Percentiles rank a stretch among this genome's conserved stretches.
These are phyloP conservation scores for Drosophila kepulauana DNA, from an alignment of 1,140 invertebrate genomes.

Conservation along the genomic window DNA sequence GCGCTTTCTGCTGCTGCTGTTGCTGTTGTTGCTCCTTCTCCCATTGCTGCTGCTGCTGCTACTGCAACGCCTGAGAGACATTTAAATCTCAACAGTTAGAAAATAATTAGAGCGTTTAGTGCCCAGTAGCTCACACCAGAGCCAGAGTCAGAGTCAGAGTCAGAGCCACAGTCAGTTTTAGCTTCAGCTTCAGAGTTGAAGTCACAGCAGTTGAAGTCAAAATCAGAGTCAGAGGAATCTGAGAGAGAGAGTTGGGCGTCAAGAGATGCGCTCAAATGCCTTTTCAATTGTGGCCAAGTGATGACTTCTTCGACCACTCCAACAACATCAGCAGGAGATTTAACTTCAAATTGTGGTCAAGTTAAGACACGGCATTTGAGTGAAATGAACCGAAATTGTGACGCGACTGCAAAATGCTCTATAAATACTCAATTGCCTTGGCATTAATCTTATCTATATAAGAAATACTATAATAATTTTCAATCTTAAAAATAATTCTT, in stretches of 20 bases:
- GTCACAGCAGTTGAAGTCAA: neutral
- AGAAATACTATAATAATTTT: too few relatives aligned
- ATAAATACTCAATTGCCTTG: too few relatives aligned
- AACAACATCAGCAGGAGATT: neutral
- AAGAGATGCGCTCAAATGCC: constrained; percentile 20
- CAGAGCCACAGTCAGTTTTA: neutral
- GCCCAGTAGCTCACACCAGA: constrained; percentile 16
- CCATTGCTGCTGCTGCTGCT: constrained; percentile 14
- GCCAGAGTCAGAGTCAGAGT: constrained; percentile 9
- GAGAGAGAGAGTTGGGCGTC: neutral
- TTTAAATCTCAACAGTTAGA: constrained; percentile 78
- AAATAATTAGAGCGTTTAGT: constrained; percentile 83
- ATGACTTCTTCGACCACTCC: neutral
- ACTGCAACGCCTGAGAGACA: constrained; percentile 62
- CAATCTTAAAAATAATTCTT: too few relatives aligned
- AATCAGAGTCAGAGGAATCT: neutral
- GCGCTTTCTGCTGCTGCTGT: constrained; percentile 54
- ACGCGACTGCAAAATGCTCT: too few relatives aligned
- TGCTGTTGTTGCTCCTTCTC: neutral
- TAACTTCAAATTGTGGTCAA: neutral
- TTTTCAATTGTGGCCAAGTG: constrained; percentile 24
- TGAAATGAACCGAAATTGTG: too few relatives aligned
- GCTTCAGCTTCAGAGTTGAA: neutral
- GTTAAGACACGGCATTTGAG: neutral
- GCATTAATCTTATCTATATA: too few relatives aligned